phyloP scores from a whole-genome alignment of 1,140 invertebrate genomes.

The Zeugodacus cucurbitae region DNA sequence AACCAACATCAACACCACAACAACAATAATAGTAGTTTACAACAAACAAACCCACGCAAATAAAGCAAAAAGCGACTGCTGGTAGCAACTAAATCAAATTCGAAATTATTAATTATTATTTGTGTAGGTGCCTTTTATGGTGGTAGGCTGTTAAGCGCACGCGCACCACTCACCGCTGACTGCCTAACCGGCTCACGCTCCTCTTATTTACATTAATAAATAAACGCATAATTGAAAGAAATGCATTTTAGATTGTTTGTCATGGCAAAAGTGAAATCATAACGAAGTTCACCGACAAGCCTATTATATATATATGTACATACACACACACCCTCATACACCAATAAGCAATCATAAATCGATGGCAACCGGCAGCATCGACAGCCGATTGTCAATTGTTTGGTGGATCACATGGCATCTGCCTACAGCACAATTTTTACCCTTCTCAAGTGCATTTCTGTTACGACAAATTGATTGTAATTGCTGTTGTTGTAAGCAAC shows the following conservation, averaged over 20 bases:
- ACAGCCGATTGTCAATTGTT: neutral
- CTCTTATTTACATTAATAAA: neutral
- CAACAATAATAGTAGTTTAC: neutral
- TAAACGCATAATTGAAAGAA: slow-evolving; percentile 22
- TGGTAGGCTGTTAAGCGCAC: neutral
- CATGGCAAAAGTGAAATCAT: neutral
- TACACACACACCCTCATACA: neutral
- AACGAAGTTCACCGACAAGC: neutral
- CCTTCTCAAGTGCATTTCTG: slow-evolving; percentile 11
- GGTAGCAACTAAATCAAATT: neutral
- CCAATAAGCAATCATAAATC: neutral
- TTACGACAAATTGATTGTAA: neutral
- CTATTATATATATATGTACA: neutral
- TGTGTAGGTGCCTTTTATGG: neutral
- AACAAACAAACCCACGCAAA: neutral
- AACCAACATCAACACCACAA: neutral
- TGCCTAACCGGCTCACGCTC: neutral
- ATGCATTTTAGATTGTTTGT: slow-evolving; percentile 28
- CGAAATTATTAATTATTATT: neutral
- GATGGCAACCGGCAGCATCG: neutral
- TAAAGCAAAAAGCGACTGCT: neutral
- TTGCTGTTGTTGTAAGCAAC: neutral
- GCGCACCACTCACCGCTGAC: neutral
- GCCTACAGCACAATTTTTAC: neutral
- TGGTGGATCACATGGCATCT: neutral